These are phyloP conservation scores for Callitettix versicolor DNA, from an alignment of 1,140 invertebrate species.

Conservation along the genomic window DNA sequence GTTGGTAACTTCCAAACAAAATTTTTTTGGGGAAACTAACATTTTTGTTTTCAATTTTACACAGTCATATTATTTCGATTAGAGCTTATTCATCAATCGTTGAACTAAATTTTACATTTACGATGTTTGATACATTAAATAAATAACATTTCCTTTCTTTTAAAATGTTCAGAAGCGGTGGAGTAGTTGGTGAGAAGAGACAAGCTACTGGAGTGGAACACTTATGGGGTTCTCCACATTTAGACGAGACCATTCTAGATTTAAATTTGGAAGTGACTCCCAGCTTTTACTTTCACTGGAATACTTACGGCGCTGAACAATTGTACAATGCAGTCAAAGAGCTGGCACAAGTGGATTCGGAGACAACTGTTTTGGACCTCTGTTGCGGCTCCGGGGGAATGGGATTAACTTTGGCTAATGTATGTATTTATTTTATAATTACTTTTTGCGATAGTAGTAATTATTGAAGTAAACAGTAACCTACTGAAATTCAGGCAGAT, in stretches of 20 bases:
- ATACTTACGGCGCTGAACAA: slow-evolving; percentile 75
- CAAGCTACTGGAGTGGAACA: slow-evolving; percentile 22
- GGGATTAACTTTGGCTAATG: slow-evolving; percentile 76
- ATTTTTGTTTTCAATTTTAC: too few relatives aligned
- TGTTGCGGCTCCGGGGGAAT: slow-evolving; percentile 99
- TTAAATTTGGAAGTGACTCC: slow-evolving; percentile 84
- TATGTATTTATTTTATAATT: slow-evolving; percentile 30
- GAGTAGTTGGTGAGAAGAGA: slow-evolving; percentile 2
- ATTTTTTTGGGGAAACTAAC: too few relatives aligned
- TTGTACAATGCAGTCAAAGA: slow-evolving; percentile 77
- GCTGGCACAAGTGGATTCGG: slow-evolving; percentile 47
- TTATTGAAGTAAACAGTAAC: too few relatives aligned
- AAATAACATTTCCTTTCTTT: too few relatives aligned
- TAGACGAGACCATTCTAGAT: slow-evolving; percentile 44
- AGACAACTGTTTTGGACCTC: slow-evolving; percentile 77
- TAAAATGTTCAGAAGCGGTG: too few relatives aligned
- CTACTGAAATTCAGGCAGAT: too few relatives aligned
- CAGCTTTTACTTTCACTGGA: slow-evolving; percentile 84
- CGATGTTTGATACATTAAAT: too few relatives aligned
- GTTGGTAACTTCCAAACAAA: too few relatives aligned
- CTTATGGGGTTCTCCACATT: slow-evolving; percentile 36
- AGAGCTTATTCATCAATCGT: too few relatives aligned
- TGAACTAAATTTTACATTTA: too few relatives aligned
- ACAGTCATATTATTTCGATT: too few relatives aligned
- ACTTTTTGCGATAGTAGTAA: too few relatives aligned